phyloP scores from a whole-genome alignment of 2,888 invertebrate genomes.

The Cosmopolites sordidus region DNA sequence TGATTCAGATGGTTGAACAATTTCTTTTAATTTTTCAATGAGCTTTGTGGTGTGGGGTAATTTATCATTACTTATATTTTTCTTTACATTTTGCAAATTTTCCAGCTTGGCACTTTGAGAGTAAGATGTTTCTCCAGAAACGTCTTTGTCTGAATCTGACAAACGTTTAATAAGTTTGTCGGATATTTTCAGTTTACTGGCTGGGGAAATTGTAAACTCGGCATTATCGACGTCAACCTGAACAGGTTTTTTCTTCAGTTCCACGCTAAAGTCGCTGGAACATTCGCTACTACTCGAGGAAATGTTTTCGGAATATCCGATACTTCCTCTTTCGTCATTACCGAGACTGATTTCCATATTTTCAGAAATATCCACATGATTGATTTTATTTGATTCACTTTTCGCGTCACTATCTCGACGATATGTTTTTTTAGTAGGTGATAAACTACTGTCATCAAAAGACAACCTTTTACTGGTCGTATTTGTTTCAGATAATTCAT shows the following conservation, averaged over 20 bases:
- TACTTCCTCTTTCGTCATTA: conserved; percentile 30
- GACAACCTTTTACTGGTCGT: conserved; percentile 16
- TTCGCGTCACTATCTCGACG: conserved; percentile 39
- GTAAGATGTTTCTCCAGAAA: conserved; percentile 2
- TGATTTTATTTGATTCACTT: conserved; percentile 40
- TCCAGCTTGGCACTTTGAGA: not conserved
- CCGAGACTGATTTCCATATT: conserved; percentile 39
- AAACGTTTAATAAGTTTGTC: conserved; percentile 44
- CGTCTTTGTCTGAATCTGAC: conserved; percentile 28
- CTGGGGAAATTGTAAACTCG: conserved; percentile 38
- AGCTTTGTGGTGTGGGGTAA: conserved; percentile 2
- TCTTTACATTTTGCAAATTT: conserved; percentile 1
- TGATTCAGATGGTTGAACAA: not conserved
- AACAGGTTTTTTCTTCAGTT: conserved; percentile 35
- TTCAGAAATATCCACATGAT: conserved; percentile 38
- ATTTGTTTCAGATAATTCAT: conserved; percentile 16
- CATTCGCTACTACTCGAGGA: conserved; percentile 30
- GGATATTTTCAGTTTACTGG: conserved; percentile 40
- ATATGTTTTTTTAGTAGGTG: conserved; percentile 21
- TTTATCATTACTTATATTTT: conserved; percentile 5
- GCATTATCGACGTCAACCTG: conserved; percentile 38
- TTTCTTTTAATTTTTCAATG: conserved; percentile 2
- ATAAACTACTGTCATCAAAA: conserved; percentile 17
- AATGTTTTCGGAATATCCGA: conserved; percentile 32
- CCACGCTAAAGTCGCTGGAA: conserved; percentile 29